Base-by-base conservation (phyloP, 2,888 invertebrate species). In the Drosophila siamana region DNA sequence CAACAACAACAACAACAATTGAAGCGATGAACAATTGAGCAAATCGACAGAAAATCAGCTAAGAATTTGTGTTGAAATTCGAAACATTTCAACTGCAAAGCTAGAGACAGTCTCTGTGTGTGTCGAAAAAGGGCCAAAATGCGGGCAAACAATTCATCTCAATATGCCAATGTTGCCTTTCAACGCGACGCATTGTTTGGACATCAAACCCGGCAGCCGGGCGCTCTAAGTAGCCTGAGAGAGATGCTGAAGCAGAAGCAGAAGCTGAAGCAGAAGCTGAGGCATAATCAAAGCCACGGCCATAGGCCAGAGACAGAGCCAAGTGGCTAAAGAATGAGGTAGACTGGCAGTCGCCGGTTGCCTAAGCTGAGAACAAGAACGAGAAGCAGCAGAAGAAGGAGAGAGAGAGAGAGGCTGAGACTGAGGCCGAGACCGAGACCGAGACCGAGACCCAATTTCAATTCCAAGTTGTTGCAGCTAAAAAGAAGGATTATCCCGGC, bases 401-500 rank as follows among this genome's bases (percentile, higher is more conserved):
- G n/a, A 56, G 63, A 52, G 19, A 8, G 36, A 63, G 63, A 2
- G n/a, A 26, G 41, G 43, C 11, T n/a, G n/a, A 46, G 33, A 64
- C 9, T 28, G 9, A 9, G n/a, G n/a, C n/a, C 11, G 30, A 30
- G 51, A 28, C 36, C 0, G 11, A 59, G 75, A 50, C 43, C 5
- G 30, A 60, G 77, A 56, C 68, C 61, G 72, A 74, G 72, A 74
- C 77, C 77, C 77, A 74, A 74, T 74, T 74, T 72, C 67, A 73
- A 68, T 73, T 77, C 78, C 63, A 78, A 69, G 78, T 78, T 78
- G 74, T 48, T 68, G 74, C 78, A 77, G 76, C 72, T 75, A 78
- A 89, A 88, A 77, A 87, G 86, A 88, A 86, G 89, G 89, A 89
- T 90, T 90, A 89, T 89, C 89, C 87, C 78, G 80, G 90, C 90